Conservation (phyloP, 37 sponge, comb jelly and placozoan genomes). For the Haliclona indistincta region DNA sequence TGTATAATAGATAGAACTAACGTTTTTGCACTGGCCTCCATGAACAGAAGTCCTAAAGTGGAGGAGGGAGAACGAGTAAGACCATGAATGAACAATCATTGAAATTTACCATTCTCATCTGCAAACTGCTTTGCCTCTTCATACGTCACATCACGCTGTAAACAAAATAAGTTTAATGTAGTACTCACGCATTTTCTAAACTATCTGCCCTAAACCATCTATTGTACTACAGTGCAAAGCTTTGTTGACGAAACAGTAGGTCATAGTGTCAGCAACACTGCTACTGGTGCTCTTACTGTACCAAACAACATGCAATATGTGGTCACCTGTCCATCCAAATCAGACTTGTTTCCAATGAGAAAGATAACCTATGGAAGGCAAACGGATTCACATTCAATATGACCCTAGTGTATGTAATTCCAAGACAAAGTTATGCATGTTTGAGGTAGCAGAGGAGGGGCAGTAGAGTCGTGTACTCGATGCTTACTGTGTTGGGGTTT, state of each 20-base stretch:
- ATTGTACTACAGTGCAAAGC: too few species aligned
- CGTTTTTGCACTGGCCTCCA: constrained; percentile 98
- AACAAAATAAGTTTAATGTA: not conserved
- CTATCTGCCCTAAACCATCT: too few species aligned
- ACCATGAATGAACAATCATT: not conserved
- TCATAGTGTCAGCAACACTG: too few species aligned
- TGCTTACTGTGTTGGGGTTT: constrained; percentile 96
- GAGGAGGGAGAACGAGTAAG: not conserved
- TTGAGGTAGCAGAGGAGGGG: constrained; percentile 14
- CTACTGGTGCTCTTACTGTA: too few species aligned
- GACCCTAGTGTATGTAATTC: not conserved
- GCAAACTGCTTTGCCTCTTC: constrained; percentile 99
- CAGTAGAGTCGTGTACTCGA: not conserved
- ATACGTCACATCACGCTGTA: constrained; percentile 97
- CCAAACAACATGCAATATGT: too few species aligned
- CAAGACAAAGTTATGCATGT: not conserved
- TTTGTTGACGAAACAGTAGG: too few species aligned
- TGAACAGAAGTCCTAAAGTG: constrained; percentile 80
- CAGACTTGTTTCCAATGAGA: constrained; percentile 98
- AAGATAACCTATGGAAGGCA: constrained; percentile 83
- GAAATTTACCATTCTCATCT: constrained; percentile 95
- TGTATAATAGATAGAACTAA: constrained; percentile 36
- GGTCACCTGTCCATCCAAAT: constrained; percentile 94
- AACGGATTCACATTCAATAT: not conserved
- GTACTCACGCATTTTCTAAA: not conserved